These are phyloP conservation scores for Gadus macrocephalus DNA, from an alignment of 2,113 vertebrate species.

Conservation along the genomic window DNA sequence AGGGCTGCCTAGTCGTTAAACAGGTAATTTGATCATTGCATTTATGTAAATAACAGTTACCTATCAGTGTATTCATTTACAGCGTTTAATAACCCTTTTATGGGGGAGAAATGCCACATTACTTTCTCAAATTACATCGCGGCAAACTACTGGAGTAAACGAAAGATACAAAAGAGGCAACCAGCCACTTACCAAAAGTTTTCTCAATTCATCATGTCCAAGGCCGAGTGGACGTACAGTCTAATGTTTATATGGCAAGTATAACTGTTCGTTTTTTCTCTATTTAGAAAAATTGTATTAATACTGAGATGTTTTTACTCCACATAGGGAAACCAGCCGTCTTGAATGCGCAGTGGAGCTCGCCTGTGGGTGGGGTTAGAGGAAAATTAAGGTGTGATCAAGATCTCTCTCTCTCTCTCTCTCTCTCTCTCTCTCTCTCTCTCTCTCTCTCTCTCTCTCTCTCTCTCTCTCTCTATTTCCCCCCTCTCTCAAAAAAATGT, in stretches of 20 bases:
- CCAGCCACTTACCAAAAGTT: too few species aligned
- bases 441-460: background rate
- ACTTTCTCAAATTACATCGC: too few species aligned
- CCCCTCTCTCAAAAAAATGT: too few species aligned
- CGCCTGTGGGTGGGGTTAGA: background rate
- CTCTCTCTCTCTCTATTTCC: too few species aligned
- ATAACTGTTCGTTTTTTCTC: background rate
- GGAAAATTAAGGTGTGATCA: background rate
- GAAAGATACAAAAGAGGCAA: background rate
- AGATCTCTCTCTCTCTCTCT: background rate
- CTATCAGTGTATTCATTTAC: too few species aligned
- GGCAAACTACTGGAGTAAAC: background rate
- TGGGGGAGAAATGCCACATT: background rate
- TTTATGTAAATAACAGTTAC: background rate
- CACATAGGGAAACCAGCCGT: too few species aligned
- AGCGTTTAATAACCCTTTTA: background rate
- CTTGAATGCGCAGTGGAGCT: too few species aligned
- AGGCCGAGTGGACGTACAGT: too few species aligned
- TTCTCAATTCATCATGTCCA: too few species aligned
- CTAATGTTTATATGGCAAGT: background rate
- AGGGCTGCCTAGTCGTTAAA: too few species aligned
- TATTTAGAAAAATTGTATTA: background rate
- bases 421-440: slow-evolving; percentile 1
- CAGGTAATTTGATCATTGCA: too few species aligned
- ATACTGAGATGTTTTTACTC: too few species aligned